Conservation (phyloP, 2,888 invertebrate genomes). For the Agriopis aurantiaria region DNA sequence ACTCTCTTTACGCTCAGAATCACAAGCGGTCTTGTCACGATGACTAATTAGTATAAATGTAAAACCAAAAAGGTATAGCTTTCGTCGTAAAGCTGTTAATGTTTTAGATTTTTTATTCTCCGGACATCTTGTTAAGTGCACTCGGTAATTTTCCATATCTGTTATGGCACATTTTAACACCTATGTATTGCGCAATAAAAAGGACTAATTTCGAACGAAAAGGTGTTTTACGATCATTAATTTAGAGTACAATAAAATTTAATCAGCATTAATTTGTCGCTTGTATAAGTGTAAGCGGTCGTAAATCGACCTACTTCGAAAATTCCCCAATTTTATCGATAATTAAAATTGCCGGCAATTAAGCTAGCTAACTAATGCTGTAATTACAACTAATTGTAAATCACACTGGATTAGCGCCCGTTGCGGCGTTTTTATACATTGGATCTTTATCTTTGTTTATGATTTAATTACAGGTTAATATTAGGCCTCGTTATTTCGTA, state of each 20-base stretch:
- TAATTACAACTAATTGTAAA: constrained; percentile 83
- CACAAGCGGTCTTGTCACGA: constrained; percentile 29
- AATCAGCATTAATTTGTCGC: constrained; percentile 65
- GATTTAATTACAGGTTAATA: constrained; percentile 80
- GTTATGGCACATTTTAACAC: constrained; percentile 46
- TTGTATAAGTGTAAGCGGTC: constrained; percentile 50
- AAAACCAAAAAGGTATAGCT: constrained; percentile 12
- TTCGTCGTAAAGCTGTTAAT: constrained; percentile 17
- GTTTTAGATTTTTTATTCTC: constrained; percentile 27
- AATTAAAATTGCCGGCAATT: constrained; percentile 84
- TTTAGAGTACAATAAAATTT: constrained; percentile 63
- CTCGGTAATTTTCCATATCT: constrained; percentile 46
- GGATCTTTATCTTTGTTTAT: constrained; percentile 80
- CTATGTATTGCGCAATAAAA: constrained; percentile 46
- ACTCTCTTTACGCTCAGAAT: constrained; percentile 9
- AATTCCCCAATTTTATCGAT: constrained; percentile 70
- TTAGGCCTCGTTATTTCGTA: constrained; percentile 65
- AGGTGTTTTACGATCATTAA: constrained; percentile 57
- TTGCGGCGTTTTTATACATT: constrained; percentile 70
- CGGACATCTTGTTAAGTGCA: constrained; percentile 45
- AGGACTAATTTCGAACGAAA: constrained; percentile 46
- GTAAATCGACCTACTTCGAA: constrained; percentile 66
- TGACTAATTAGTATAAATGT: constrained; percentile 40
- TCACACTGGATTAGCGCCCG: constrained; percentile 73
- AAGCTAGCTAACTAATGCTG: constrained; percentile 64